phyloP scores from a whole-genome alignment of 2,888 invertebrate genomes.

The Protula sp. region DNA sequence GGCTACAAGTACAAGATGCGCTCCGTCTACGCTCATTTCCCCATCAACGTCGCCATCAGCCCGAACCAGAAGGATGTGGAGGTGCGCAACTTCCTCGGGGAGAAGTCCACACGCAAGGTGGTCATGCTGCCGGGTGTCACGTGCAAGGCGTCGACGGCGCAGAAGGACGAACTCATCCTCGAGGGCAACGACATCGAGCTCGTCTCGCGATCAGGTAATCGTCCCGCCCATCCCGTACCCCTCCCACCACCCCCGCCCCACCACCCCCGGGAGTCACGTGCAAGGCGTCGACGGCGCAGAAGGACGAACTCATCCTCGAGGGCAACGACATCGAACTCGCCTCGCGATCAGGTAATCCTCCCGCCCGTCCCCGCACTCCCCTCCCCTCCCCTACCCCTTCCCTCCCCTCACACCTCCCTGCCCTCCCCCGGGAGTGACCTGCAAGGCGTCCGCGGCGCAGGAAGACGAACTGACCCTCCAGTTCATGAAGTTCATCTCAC shows the following conservation, averaged over 20 bases:
- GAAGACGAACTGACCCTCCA: conserved; percentile 97
- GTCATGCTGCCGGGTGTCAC: conserved; percentile 86
- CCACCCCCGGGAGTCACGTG: conserved; percentile 95
- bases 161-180: conserved; percentile 96
- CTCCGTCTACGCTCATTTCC: conserved; percentile 99
- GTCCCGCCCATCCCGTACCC: too few relatives aligned
- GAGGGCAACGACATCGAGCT: conserved; percentile 94
- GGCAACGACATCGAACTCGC: conserved; percentile 95
- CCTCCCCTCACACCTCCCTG: too few relatives aligned
- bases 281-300: conserved; percentile 82
- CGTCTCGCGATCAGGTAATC: conserved; percentile 95
- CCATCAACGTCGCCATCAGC: conserved; percentile 92
- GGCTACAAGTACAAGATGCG: conserved; percentile 99
- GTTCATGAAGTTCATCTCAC: conserved; percentile 97
- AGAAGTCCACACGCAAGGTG: conserved; percentile 92
- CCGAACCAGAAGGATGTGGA: conserved; percentile 85
- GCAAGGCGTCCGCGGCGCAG: conserved; percentile 82
- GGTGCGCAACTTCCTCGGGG: conserved; percentile 93
- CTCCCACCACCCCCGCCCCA: too few relatives aligned
- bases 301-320: conserved; percentile 95
- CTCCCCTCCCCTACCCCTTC: too few relatives aligned
- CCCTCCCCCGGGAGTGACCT: conserved; percentile 94
- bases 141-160: conserved; percentile 82
- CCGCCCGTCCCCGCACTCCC: too few relatives aligned
- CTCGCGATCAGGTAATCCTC: conserved; percentile 91